phyloP scores from a whole-genome alignment of 2,888 invertebrate species.

The Acleris cristana region DNA sequence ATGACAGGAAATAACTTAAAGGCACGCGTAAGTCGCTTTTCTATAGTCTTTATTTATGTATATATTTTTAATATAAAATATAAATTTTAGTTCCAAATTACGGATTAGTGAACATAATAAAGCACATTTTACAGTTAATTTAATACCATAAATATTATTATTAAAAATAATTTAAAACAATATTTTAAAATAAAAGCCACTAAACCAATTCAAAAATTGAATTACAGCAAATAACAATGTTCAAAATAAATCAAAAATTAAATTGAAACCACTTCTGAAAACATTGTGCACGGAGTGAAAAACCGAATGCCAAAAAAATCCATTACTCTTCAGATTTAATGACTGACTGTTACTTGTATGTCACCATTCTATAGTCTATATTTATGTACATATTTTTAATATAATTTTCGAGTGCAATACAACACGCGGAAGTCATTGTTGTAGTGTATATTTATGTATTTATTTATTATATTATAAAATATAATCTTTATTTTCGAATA shows the following conservation, averaged over 20 bases:
- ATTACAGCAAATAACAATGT: too few species aligned
- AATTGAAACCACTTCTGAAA: too few species aligned
- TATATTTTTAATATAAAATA: constrained; percentile 13
- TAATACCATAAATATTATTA: too few species aligned
- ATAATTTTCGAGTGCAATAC: too few species aligned
- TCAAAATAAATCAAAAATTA: too few species aligned
- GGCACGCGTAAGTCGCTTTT: constrained; percentile 20
- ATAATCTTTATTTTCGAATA: constrained; percentile 2
- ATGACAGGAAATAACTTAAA: constrained; percentile 13
- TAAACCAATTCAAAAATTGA: too few species aligned
- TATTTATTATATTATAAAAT: constrained; percentile 15
- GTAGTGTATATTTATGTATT: constrained; percentile 10
- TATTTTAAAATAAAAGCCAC: too few species aligned
- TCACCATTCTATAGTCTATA: too few species aligned
- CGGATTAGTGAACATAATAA: constrained; percentile 21
- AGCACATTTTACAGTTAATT: neutral
- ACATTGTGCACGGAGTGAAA: too few species aligned
- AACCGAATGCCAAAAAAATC: neutral
- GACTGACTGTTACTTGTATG: constrained; percentile 10
- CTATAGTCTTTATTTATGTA: constrained; percentile 12
- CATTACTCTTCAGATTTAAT: neutral
- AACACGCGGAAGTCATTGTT: constrained; percentile 20
- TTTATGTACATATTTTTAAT: too few species aligned
- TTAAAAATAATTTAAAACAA: too few species aligned
- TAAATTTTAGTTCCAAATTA: constrained; percentile 4